Base-by-base conservation (phyloP, 30 jellyfish, hydroid and myxozoan species). In the Aurelia sp. region DNA sequence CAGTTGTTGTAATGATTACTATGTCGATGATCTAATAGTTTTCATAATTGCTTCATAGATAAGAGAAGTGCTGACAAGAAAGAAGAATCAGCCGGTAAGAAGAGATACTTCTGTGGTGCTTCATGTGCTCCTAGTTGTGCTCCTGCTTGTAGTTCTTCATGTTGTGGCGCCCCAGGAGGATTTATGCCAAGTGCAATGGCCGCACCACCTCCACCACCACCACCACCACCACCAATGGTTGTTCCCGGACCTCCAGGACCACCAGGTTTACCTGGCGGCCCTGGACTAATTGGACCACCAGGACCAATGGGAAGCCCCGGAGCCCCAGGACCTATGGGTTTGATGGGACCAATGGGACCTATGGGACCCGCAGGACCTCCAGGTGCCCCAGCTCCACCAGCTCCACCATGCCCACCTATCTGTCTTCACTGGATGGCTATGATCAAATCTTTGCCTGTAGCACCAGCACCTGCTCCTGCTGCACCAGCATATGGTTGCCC, bases 331-430 rank as follows among this genome's bases (percentile, higher is more conserved):
- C 72, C 85, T 20, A 69, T 69, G 82, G 96, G 96, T 3, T 68
- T 70, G 3, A 62, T 90, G 63, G 97, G 97, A 31, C 84, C 94
- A 11, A 86, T 93, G 80, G 96, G 96, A 16, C 96, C 98, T 27
- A 72, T 86, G 79, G 95, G 97, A 60, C 99, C 97, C 44, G 90
- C 96, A 12, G 97, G 95, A 41, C 90, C 96, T 44, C 96, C 98
- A 27, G 97, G 97, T 35, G 86, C 87, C 67, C 97, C 98, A 22
- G 98, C 98, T 16, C 98, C 98, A 55, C 91, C 98, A 66, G 96
- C 96, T 27, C 96, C 97, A 71, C 92, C 90, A 58, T 91, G 97
- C 55, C 97, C 97, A n/a, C 97, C 97, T 61, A 79, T 91, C 85
- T 91, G 97, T 66, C 59, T 91, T 65, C 97, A 91, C 67, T 91